phyloP scores from a whole-genome alignment of 2,797 vertebrate species.

The Thalassophryne amazonica region DNA sequence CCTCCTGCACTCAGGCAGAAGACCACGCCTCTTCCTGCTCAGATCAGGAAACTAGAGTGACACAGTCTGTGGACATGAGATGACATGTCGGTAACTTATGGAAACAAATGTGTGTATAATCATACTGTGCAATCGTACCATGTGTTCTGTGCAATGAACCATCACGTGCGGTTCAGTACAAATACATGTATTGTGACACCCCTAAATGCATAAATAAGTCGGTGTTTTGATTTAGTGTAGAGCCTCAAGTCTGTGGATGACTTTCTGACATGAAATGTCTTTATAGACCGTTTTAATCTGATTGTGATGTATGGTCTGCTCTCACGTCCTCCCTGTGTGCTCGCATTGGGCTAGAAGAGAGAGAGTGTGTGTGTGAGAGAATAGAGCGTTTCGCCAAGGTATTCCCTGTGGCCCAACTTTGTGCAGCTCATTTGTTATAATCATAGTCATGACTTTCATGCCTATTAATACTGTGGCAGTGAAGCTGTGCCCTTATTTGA shows the following conservation, averaged over 20 bases:
- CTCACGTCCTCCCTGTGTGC: constrained; percentile 33
- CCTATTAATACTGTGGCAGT: constrained; percentile 37
- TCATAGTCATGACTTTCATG: constrained; percentile 55
- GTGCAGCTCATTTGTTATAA: constrained; percentile 58
- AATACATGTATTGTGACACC: too few relatives aligned
- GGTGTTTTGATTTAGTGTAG: constrained; percentile 38
- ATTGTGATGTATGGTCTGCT: constrained; percentile 48
- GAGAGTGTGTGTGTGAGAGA: constrained; percentile 49
- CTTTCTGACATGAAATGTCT: constrained; percentile 35
- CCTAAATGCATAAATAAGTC: too few relatives aligned
- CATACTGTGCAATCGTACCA: too few relatives aligned
- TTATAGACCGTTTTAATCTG: constrained; percentile 36
- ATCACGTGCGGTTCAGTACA: too few relatives aligned
- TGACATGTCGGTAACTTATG: too few relatives aligned
- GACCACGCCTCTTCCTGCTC: too few relatives aligned
- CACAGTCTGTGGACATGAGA: too few relatives aligned
- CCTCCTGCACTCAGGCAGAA: too few relatives aligned
- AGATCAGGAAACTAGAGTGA: too few relatives aligned
- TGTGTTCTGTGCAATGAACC: too few relatives aligned
- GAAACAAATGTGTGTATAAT: too few relatives aligned
- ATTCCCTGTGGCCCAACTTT: constrained; percentile 25
- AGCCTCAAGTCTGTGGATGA: constrained; percentile 34
- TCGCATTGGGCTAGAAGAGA: constrained; percentile 35
- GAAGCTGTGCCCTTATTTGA: constrained; percentile 26
- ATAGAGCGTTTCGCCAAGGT: constrained; percentile 39